phyloP scores from a whole-genome alignment of 2,888 invertebrate genomes.

The Eutolmus rufibarbis region DNA sequence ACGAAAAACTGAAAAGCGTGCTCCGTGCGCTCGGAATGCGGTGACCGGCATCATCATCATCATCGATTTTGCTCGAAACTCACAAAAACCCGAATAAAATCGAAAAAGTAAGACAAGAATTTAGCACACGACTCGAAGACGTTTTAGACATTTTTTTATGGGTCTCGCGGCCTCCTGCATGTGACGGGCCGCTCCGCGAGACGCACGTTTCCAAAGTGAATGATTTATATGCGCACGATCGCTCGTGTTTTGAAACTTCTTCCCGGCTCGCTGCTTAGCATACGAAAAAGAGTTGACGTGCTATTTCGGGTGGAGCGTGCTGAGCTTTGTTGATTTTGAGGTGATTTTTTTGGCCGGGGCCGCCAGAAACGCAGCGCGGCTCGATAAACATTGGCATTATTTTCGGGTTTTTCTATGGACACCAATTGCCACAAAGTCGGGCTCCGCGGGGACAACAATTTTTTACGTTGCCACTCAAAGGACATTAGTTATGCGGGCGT shows the following conservation, averaged over 20 bases:
- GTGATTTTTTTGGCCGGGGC: neutral
- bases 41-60: neutral
- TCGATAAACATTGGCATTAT: conserved; percentile 12
- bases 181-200: conserved; percentile 3
- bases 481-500: neutral
- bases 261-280: conserved; percentile 15
- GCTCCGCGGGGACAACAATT: neutral
- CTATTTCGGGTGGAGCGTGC: conserved; percentile 34
- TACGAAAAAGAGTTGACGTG: conserved; percentile 30
- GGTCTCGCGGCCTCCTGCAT: conserved; percentile 14
- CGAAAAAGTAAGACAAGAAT: conserved; percentile 18
- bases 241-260: conserved; percentile 25
- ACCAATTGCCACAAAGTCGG: neutral
- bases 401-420: neutral
- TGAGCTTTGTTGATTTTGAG: conserved; percentile 28
- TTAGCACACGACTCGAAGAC: conserved; percentile 36
- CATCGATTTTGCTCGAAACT: conserved; percentile 19
- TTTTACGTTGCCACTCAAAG: neutral
- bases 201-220: conserved; percentile 33
- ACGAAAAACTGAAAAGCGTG: conserved; percentile 20
- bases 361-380: neutral
- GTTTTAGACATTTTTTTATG: neutral
- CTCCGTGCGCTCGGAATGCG: conserved; percentile 27
- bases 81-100: conserved; percentile 20
- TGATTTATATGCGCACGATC: conserved; percentile 37